These are phyloP conservation scores for Drosophila quinaria DNA, from an alignment of 2,888 invertebrate genomes.

Conservation along the genomic window DNA sequence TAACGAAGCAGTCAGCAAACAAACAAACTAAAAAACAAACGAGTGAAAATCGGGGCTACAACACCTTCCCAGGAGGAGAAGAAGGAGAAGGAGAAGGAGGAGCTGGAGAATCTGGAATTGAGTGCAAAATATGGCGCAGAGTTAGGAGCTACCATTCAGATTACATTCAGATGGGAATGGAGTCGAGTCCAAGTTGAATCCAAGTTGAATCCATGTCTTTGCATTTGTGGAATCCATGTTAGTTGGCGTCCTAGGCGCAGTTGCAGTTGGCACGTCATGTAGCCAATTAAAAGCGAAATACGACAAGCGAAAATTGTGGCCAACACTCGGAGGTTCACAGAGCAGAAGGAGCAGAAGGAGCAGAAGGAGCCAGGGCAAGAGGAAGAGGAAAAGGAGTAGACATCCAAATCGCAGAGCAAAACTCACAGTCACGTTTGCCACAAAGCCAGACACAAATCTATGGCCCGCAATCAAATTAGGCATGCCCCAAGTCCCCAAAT, in stretches of 20 bases:
- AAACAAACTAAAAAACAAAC: constrained; percentile 72
- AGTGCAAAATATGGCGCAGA: constrained; percentile 78
- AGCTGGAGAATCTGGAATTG: constrained; percentile 63
- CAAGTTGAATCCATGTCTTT: constrained; percentile 34
- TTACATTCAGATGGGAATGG: not conserved
- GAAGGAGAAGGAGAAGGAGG: constrained; percentile 19
- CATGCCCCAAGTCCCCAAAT: constrained; percentile 22
- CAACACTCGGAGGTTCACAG: constrained; percentile 39
- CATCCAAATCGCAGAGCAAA: constrained; percentile 51
- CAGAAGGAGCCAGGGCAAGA: not conserved
- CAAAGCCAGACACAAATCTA: constrained; percentile 71
- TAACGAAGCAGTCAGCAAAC: constrained; percentile 79
- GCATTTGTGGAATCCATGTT: constrained; percentile 75
- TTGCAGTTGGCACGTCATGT: constrained; percentile 74
- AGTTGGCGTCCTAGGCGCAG: constrained; percentile 67
- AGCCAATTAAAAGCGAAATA: constrained; percentile 82
- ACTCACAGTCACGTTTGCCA: constrained; percentile 70
- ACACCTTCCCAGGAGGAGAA: constrained; percentile 42
- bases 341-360: not conserved
- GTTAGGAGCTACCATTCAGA: constrained; percentile 12
- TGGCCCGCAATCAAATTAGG: constrained; percentile 77
- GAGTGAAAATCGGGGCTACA: constrained; percentile 50
- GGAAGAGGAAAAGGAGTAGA: constrained; percentile 4
- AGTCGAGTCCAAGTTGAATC: not conserved
- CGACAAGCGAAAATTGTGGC: constrained; percentile 72